Base-by-base conservation (phyloP, 2,113 vertebrate genomes). In the Salvelinus fontinalis region DNA sequence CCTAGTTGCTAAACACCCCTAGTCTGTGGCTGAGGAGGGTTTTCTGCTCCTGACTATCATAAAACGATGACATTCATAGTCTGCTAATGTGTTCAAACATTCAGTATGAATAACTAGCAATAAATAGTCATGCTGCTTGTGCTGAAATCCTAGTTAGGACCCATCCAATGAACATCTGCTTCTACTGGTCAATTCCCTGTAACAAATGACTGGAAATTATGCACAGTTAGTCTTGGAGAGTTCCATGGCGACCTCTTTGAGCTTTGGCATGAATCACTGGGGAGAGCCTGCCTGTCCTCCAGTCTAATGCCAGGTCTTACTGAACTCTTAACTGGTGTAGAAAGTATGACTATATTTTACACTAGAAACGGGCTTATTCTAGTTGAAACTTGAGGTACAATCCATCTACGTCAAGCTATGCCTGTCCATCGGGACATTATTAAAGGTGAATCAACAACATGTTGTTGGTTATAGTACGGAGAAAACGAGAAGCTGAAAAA, bases 141-240 rank as follows among this genome's bases (percentile, higher is more conserved):
- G 39, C 39, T 44, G 39, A 44, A 9, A 44, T 44, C 9, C 39
- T 44, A 44, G 39, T 44, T 12, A 44, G 39, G 39, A 44, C 11
- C 4, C 71, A 69, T 79, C 8, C 12, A 75, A 62, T 34, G 78
- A 89, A 90, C 83, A 86, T 84, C 86, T 87, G 85, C 83, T 2
- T 81, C 81, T 9, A 72, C 51, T 78, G 80, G 79, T 70, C 81
- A 0, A 73, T 79, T 89, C 81, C 79, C 7, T 14, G 39, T 75
- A 75, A 70, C 3, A 9, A 81, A 71, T 87, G 76, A 84, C 83
- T 87, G 88, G 89, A 93, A 90, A 81, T 89, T 80, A 89, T 85
- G 76, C 79, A 79, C 39, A 4, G 66, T 69, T 60, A 54, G 49
- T 80, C 81, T 70, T 8, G 3, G 79, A 75, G 81, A 81, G 7